Evolutionary conservation across 2,888 invertebrate species (phyloP), one percentile per base, ranked within the genome.

Genomic region (Ochropacha duplaris): DNA sequence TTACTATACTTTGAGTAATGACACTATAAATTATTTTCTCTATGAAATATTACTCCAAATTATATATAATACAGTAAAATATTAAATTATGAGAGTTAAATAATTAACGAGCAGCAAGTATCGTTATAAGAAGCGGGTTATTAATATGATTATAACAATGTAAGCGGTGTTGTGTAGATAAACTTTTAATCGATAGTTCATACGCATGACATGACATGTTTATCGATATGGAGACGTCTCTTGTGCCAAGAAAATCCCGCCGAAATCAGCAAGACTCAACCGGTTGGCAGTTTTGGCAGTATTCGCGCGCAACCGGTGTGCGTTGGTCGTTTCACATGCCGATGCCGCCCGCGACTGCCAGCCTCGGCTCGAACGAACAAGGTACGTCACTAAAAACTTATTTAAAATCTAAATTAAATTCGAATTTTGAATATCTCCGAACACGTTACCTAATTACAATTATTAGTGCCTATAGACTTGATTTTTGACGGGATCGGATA

Each of bases 261-360:
- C 75, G 76, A 81, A 81, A 79, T 71, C 64, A 58, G 62, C 62
- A 68, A 68, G 68, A 44, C 68, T 60, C 65, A 54, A 63, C 56
- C 64, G 56, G 61, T 64, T 67, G 73, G 66, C 84, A 87, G 87
- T 87, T 61, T 64, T 67, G 73, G 66, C 84, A 87, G 87, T 87
- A 73, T 66, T 63, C 81, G 83, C 86, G 84, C 81, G 87, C 79
- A 79, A 81, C 83, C 83, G 79, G 86, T 84, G 81, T 78, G 83
- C 65, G 74, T 54, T 26, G 69, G 83, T 66, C 63, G 67, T 65
- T n/a, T 72, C n/a, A n/a, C 74, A 61, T 64, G n/a, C n/a, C n/a
- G n/a, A 87, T 86, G 87, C 76, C 81, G 64, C 62, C 79, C 68
- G 68, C 71, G 57, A 59, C 65, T 57, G 61, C 62, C 59, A 66